A percentile compares a stretch with the other conserved stretches of the same genome.
These are phyloP conservation scores for Pachycephala philippinensis DNA, from an alignment of 2,113 vertebrate genomes.

Conservation along the genomic window DNA sequence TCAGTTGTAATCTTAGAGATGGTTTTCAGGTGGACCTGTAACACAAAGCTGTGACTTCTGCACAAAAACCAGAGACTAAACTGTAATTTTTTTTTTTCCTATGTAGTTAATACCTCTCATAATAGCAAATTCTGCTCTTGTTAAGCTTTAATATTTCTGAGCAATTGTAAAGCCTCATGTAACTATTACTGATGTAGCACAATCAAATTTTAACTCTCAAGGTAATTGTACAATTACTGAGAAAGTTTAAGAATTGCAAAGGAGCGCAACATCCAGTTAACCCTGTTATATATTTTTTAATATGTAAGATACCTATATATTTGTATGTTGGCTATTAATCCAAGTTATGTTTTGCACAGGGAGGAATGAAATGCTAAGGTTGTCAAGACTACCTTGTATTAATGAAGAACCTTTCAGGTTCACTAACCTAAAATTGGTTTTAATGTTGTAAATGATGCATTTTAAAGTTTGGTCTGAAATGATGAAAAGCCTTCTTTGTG, in stretches of 20 bases:
- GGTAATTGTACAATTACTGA: background rate
- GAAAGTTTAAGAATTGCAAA: background rate
- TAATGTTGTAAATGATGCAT: background rate
- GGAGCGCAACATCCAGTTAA: background rate
- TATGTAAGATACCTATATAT: background rate
- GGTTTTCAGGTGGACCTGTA: background rate
- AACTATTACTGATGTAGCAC: background rate
- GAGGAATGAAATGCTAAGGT: background rate
- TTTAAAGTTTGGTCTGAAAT: background rate
- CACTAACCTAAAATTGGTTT: background rate
- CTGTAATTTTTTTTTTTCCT: background rate
- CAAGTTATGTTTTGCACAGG: background rate
- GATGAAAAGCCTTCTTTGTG: background rate
- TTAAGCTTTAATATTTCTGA: background rate
- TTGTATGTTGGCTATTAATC: background rate
- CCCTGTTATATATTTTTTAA: background rate
- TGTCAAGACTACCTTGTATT: background rate
- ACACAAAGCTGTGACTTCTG: background rate
- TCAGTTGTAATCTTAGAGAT: background rate
- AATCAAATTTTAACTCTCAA: constrained; percentile 9
- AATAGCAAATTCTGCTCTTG: background rate
- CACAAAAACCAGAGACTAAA: background rate
- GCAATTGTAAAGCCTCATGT: background rate
- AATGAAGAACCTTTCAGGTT: background rate
- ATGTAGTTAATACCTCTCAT: background rate